Evolutionary conservation across 2,113 vertebrate genomes (phyloP), one percentile per base, ranked within the genome.

Genomic region (Ranitomeya variabilis): DNA sequence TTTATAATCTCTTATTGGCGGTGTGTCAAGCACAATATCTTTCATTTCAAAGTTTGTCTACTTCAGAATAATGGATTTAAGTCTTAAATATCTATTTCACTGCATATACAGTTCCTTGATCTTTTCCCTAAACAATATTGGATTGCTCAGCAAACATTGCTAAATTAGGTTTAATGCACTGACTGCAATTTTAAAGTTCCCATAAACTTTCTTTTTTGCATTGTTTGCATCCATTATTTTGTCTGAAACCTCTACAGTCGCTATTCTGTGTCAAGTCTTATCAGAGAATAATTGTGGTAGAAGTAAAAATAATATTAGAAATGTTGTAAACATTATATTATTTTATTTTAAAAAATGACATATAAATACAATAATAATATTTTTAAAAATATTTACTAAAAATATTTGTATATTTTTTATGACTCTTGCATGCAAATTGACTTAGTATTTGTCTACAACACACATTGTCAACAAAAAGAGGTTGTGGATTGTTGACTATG

Each of bases 121-220:
- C 66, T 71, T 87, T 73, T 88, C 69, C 67, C 79, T 82, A 88
- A 88, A 88, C 66, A 83, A 88, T 88, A 88, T 88, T 88, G 87
- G 52, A 83, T 82, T 88, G 62, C 79, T 62, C 55, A 83, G 87
- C 55, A 82, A 62, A 83, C 87, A 83, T 74, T 83, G 69, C 66
- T 83, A 73, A 88, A 88, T 82, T 88, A 62, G 69, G 54, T 83
- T 88, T 88, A 88, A 83, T 88, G 87, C 80, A 88, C 69, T 88
- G 54, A 64, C 79, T 62, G 87, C 87, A 88, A 74, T 82, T 82
- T 87, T 37, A 87, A 87, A 88, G 87, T 88, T 83, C 51, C 55
- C n/a, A 59, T 88, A 73, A 88, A 83, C 67, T 88, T 83, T 82
- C 6, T 16, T 37, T 84, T 84, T 69, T 71, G 81, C 81, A n/a